phyloP scores from a whole-genome alignment of 2,797 vertebrate species.

The Cephalopachus bancanus region DNA sequence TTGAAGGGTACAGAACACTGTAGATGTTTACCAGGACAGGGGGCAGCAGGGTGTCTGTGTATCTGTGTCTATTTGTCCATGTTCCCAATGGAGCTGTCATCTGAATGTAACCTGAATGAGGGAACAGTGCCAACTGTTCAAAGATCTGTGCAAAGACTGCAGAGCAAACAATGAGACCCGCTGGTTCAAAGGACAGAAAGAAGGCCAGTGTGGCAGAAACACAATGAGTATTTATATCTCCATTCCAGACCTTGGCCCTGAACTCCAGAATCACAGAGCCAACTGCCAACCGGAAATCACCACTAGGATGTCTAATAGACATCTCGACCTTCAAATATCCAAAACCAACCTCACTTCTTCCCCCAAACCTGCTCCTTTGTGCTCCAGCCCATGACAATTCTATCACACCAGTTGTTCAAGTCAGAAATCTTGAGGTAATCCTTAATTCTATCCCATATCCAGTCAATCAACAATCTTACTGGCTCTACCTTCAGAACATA shows the following conservation, averaged over 20 bases:
- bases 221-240: slow-evolving; percentile 17
- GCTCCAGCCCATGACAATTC: not conserved
- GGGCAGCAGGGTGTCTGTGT: too few relatives aligned
- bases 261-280: slow-evolving; percentile 60
- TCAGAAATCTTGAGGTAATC: not conserved
- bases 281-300: not conserved
- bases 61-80: not conserved
- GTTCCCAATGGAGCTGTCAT: not conserved
- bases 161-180: not conserved
- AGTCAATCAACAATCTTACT: slow-evolving; percentile 6
- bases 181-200: slow-evolving; percentile 27
- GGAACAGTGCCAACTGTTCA: not conserved
- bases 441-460: not conserved
- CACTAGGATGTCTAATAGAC: not conserved
- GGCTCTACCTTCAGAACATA: not conserved
- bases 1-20: not conserved
- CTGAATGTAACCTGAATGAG: not conserved
- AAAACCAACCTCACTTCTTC: slow-evolving; percentile 34
- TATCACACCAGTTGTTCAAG: not conserved
- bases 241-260: not conserved
- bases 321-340: not conserved
- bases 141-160: not conserved
- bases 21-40: not conserved
- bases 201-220: slow-evolving; percentile 28
- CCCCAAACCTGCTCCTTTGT: not conserved